A percentile compares a stretch with the other conserved stretches of the same genome.
These are phyloP conservation scores for Colletes gigas DNA, from an alignment of 1,140 invertebrate genomes.

Conservation along the genomic window DNA sequence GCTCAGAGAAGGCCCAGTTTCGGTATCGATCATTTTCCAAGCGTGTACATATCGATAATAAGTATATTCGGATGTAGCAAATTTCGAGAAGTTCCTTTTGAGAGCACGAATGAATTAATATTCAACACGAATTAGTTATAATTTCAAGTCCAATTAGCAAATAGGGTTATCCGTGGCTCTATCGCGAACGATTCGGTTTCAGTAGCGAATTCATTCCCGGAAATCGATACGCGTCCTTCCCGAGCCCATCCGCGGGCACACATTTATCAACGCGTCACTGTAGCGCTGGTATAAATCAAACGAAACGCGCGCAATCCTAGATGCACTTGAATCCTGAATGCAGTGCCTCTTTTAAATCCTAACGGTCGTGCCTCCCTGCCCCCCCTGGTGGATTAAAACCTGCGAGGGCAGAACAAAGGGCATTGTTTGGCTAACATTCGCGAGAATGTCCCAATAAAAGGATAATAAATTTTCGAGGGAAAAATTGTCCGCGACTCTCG, in stretches of 20 bases:
- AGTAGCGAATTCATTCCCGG: not conserved
- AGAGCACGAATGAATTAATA: no score
- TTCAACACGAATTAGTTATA: no score
- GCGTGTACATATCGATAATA: no score
- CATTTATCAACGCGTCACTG: conserved; percentile 34
- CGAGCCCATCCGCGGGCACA: not conserved
- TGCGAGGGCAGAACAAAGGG: not conserved
- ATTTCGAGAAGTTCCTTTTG: no score
- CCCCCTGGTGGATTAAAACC: not conserved
- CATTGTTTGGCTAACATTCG: conserved; percentile 17
- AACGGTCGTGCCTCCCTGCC: not conserved
- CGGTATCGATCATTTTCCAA: no score
- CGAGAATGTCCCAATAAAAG: conserved; percentile 29
- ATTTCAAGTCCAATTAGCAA: not conserved
- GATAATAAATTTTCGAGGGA: conserved; percentile 51
- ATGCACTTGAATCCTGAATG: not conserved
- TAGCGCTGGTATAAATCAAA: conserved; percentile 41
- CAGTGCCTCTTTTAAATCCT: not conserved
- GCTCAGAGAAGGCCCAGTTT: no score
- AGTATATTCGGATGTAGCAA: no score
- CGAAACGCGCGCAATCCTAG: not conserved
- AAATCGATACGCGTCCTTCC: conserved; percentile 23
- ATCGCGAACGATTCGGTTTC: not conserved
- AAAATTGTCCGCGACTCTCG: not conserved
- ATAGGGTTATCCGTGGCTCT: not conserved